Base-by-base conservation (phyloP, 2,113 vertebrate species). In the Nannobrachium achirus region DNA sequence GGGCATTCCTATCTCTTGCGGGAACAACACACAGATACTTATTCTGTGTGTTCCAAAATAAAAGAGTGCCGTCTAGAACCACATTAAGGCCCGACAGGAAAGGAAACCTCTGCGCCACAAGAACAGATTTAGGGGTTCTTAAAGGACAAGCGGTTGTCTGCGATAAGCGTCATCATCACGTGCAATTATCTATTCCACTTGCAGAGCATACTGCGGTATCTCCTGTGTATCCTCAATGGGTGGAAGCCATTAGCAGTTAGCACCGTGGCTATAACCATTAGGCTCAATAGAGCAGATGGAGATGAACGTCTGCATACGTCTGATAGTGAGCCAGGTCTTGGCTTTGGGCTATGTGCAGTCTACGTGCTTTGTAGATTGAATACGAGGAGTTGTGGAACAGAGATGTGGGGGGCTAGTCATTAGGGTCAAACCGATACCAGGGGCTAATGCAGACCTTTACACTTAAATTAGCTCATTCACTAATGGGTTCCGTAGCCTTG, bases 371-470 rank as follows among this genome's bases (percentile, higher is more conserved):
- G 73, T 66, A 86, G 80, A 86, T 71, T 85, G 79, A 78, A 76
- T 82, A 79, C 51, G 80, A 72, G 58, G 33, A 0, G 67, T 57
- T 70, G 8, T 44, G 38, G 44, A 63, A 69, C 56, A 69, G 66
- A 76, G 72, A 50, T 33, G 25, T 33, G 25, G 25, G 52, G 50
- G 33, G 41, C 40, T 65, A 63, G 71, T 83, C 85, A 86, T 82
- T 82, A 84, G 72, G 70, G 74, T 61, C 52, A 71, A 74, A 79
- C 67, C 73, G 80, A 84, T 75, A 79, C 73, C 55, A 53, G 73
- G 38, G 73, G 83, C 81, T 77, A 80, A 78, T 73, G 70, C 73
- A 80, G 75, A 85, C 85, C 56, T 85, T 73, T 69, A 66, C 67
- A 70, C 61, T 73, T 45, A 63, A 64, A 80, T 76, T 45, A 72